Conservation (phyloP, 1,140 invertebrate genomes). For the Sitodiplosis mosellana region DNA sequence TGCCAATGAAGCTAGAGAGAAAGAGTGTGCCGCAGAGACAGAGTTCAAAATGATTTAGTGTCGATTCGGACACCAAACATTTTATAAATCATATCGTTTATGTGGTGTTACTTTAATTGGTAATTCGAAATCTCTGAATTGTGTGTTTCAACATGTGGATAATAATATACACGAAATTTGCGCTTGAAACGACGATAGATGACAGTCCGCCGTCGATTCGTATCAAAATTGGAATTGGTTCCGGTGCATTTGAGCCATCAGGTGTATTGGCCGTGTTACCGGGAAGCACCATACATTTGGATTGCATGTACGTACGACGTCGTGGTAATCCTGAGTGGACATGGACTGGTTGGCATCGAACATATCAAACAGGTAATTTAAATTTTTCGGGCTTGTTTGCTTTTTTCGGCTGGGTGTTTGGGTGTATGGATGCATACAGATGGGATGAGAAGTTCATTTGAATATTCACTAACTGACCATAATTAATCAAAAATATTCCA, state of each 20-base stretch:
- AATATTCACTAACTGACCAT: no score
- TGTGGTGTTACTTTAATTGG: not conserved
- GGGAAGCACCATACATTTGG: slow-evolving; percentile 62
- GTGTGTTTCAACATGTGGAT: no score
- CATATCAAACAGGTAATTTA: slow-evolving; percentile 49
- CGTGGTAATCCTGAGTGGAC: slow-evolving; percentile 70
- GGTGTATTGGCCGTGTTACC: slow-evolving; percentile 64
- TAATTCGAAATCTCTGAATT: no score
- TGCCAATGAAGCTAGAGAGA: no score
- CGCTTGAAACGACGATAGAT: no score
- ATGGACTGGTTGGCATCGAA: slow-evolving; percentile 62
- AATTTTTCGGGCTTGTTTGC: no score
- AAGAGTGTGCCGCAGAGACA: not conserved
- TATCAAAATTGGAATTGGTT: slow-evolving; percentile 58
- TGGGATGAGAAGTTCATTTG: no score
- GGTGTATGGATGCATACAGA: no score
- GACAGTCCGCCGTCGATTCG: slow-evolving; percentile 68
- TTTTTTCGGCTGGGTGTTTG: no score
- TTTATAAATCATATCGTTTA: not conserved
- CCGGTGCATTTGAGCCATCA: slow-evolving; percentile 55
- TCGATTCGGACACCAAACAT: not conserved
- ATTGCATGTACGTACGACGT: slow-evolving; percentile 57
- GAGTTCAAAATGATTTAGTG: not conserved
- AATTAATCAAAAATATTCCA: no score
- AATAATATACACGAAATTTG: no score